Percentiles rank a stretch among this genome's conserved stretches.
phyloP scores from a whole-genome alignment of 2,113 vertebrate genomes.

The Acrocephalus kingi region DNA sequence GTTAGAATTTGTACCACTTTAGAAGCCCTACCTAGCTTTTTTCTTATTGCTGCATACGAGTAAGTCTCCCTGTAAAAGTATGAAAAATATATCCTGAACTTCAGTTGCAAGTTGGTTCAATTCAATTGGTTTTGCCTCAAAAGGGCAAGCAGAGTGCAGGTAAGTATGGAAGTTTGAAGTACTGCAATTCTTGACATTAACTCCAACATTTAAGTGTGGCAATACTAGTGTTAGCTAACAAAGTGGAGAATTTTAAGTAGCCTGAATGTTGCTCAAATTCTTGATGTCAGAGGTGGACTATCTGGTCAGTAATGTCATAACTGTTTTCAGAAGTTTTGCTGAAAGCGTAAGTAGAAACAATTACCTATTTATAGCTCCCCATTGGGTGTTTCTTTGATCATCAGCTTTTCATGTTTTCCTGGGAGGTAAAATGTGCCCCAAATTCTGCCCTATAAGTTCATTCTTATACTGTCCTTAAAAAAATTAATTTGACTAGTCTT shows the following conservation, averaged over 20 bases:
- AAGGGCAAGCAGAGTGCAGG: not conserved
- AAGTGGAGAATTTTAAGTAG: conserved; percentile 27
- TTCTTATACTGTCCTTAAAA: conserved; percentile 27
- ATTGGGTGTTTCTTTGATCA: not conserved
- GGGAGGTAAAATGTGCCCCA: not conserved
- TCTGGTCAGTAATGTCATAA: not conserved
- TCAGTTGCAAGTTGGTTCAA: not conserved
- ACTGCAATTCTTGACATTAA: not conserved
- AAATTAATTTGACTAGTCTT: not conserved
- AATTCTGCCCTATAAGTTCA: not conserved
- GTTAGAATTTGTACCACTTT: not conserved
- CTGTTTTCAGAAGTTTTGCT: conserved; percentile 26
- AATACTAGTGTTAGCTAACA: conserved; percentile 1
- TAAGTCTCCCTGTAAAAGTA: not conserved
- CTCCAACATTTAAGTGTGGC: not conserved
- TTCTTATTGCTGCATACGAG: not conserved
- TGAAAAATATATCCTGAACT: not conserved
- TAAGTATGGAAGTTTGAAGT: not conserved
- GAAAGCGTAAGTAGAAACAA: conserved; percentile 1
- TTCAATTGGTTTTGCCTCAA: not conserved
- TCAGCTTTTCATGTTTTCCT: conserved; percentile 40
- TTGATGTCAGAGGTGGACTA: not conserved
- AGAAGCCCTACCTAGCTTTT: not conserved
- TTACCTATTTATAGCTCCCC: not conserved
- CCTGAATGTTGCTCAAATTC: not conserved